Base-by-base conservation (phyloP, 2,797 vertebrate genomes). In the Cheirogaleus major region DNA sequence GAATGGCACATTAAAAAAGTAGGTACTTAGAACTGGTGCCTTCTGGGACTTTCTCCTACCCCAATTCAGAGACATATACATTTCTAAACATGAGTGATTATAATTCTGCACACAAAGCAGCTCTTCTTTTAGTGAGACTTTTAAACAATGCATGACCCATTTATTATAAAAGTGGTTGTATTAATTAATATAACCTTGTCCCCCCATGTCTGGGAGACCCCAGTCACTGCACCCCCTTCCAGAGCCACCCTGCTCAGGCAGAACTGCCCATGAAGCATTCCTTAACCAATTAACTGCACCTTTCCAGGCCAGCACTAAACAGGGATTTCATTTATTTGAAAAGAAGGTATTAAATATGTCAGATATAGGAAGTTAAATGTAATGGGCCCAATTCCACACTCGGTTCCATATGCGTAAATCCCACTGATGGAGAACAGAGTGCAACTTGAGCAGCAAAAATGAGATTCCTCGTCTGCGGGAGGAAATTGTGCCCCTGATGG, bases 261-360 rank as follows among this genome's bases (percentile, higher is more conserved):
- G 84, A 87, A 70, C 75, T 38, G 63, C 94, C 59, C 12, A 0
- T 25, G 93, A 89, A 75, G 83, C 87, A 41, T 72, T 65, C 73
- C 45, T 91, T 76, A 43, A 86, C 91, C 63, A 4, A 67, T 35
- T 90, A 3, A 67, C 35, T 90, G 76, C n/a, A 72, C 84, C 84
- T 93, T 93, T 92, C 87, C 78, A 92, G 59, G 81, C 67, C 5
- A 20, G 83, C 41, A 41, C 69, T 85, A 97, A 96, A 96, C 73
- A 96, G 87, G 88, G 96, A 95, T 95, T 97, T 93, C 93, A 95
- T 98, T 98, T 97, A 97, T 97, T 97, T 96, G 95, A 97, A 97
- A 97, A 97, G 91, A 63, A 87, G 78, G 93, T 96, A 97, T 98
- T 97, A 98, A 97, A 97, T 95, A 96, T 97, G 97, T 97, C 98